phyloP scores from a whole-genome alignment of 2,113 vertebrate genomes.

The Heloderma charlesbogerti region DNA sequence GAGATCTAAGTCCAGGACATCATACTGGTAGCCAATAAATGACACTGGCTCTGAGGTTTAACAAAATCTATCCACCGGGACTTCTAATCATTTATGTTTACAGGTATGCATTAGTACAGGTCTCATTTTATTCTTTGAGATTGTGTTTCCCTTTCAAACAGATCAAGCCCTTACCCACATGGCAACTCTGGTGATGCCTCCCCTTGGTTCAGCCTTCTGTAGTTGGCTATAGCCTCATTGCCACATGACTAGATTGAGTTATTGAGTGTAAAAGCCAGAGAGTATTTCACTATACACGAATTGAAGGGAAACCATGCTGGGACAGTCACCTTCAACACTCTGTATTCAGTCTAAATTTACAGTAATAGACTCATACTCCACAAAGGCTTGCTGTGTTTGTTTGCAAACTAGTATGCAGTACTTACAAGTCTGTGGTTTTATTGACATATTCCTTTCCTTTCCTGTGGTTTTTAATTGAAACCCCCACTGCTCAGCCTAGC shows the following conservation, averaged over 20 bases:
- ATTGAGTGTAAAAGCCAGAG: slow-evolving; percentile 51
- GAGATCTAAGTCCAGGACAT: neutral
- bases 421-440: slow-evolving; percentile 87
- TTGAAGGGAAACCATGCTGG: slow-evolving; percentile 74
- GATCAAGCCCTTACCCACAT: slow-evolving; percentile 58
- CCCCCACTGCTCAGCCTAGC: slow-evolving; percentile 80
- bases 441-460: slow-evolving; percentile 84
- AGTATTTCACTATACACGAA: slow-evolving; percentile 61
- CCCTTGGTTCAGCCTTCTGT: slow-evolving; percentile 37
- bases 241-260: slow-evolving; percentile 54
- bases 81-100: neutral
- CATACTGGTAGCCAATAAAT: neutral
- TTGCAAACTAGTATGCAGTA: slow-evolving; percentile 84
- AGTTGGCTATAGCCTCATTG: slow-evolving; percentile 46
- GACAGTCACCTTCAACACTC: slow-evolving; percentile 76
- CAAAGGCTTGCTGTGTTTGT: slow-evolving; percentile 84
- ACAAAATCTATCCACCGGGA: neutral
- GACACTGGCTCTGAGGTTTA: neutral
- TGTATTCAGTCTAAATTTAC: slow-evolving; percentile 79
- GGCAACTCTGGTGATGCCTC: slow-evolving; percentile 41
- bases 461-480: slow-evolving; percentile 89
- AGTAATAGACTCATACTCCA: slow-evolving; percentile 78
- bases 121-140: slow-evolving; percentile 45
- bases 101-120: slow-evolving; percentile 52
- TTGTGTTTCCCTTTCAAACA: slow-evolving; percentile 49